phyloP scores from a whole-genome alignment of 2,888 invertebrate species.

The Andrena trimmerana region DNA sequence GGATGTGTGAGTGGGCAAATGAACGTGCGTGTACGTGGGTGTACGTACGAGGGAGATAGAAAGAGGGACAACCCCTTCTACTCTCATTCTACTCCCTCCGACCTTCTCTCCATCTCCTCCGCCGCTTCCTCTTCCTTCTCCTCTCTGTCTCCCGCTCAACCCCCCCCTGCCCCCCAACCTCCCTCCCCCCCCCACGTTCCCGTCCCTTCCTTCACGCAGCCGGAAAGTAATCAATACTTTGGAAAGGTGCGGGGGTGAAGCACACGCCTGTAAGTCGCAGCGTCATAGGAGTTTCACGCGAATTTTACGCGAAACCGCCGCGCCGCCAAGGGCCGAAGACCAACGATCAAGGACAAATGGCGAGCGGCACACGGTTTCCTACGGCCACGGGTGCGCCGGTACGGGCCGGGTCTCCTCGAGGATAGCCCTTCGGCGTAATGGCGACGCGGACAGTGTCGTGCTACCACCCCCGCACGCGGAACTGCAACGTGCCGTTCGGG shows the following conservation, averaged over 20 bases:
- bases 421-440: neutral
- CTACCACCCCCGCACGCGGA: conserved; percentile 7
- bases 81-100: conserved; percentile 59
- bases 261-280: conserved; percentile 72
- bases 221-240: conserved; percentile 84
- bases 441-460: conserved; percentile 1
- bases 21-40: neutral
- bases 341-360: conserved; percentile 29
- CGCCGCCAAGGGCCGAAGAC: conserved; percentile 33
- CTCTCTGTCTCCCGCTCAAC: conserved; percentile 54
- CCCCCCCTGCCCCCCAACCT: too few relatives aligned
- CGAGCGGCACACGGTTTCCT: neutral
- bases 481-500: neutral
- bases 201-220: conserved; percentile 74
- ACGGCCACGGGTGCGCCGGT: neutral
- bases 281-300: conserved; percentile 68
- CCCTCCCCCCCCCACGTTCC: conserved; percentile 36
- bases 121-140: conserved; percentile 60
- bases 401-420: neutral
- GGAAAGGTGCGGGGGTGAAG: conserved; percentile 80
- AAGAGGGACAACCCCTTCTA: conserved; percentile 48
- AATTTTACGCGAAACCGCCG: conserved; percentile 65
- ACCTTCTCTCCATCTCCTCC: conserved; percentile 60
- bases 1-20: conserved; percentile 22
- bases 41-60: conserved; percentile 6